Evolutionary conservation across 2,797 vertebrate species (phyloP), one percentile per base, ranked within the genome.

Genomic region (Synanceia verrucosa): DNA sequence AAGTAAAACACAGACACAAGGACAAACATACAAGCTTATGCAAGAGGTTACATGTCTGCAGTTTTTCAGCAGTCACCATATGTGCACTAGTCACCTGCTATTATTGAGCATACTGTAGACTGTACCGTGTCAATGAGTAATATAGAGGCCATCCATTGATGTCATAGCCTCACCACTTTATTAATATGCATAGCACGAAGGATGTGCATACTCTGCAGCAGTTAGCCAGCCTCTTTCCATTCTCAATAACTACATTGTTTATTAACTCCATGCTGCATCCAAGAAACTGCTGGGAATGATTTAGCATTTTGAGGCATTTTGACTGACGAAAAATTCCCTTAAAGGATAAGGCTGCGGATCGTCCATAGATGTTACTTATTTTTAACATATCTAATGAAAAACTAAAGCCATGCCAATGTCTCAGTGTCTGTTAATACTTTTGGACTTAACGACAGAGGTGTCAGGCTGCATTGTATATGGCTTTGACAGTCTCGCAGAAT

Each of bases 11-110:
- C 34, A 62, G 5, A 66, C 65, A 70, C 53, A 73, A n/a, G 18
- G 33, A 58, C 21, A 48, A 64, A 64, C 39, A 28, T 41, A 46
- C 46, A 53, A 23, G 57, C 41, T 56, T 36, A 2, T 31, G 34
- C 24, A 59, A 24, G 14, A 70, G 43, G n/a, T 48, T 43, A 41
- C n/a, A 65, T 5, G 41, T 70, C 29, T 66, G 63, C 52, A 53
- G 31, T 51, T 62, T 73, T 63, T 74, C 26, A 29, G 48, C 5
- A 0, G 46, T 39, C 55, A 33, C 69, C 31, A 24, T 47, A 59
- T 72, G 56, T 47, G 43, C 28, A 12, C n/a, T 5, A 3, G 56
- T 60, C 23, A 31, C 21, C 41, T 33, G 6, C 33, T 24, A 18
- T 51, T 52, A 36, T 26, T 60, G 24, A 53, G 43, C 58, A 51